phyloP scores from a whole-genome alignment of 1,140 invertebrate genomes.

The Aporrectodea caliginosa region DNA sequence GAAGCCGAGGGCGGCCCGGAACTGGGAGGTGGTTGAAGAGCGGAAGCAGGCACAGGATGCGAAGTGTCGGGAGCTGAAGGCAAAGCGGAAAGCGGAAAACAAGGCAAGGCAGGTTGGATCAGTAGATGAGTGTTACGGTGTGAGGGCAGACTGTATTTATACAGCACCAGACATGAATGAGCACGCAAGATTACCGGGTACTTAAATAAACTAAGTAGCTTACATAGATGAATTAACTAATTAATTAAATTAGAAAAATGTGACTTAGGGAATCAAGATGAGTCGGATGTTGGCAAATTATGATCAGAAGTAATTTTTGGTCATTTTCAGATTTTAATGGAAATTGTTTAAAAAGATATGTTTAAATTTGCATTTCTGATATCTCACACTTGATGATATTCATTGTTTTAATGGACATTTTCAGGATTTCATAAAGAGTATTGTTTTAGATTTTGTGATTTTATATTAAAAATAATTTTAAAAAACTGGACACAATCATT shows the following conservation, averaged over 20 bases:
- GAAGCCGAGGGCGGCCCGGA: conserved; percentile 62
- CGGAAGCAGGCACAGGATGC: conserved; percentile 5
- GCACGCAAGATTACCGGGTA: background rate
- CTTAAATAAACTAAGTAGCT: background rate
- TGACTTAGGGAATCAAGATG: background rate
- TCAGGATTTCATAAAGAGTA: too few relatives aligned
- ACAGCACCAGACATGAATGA: background rate
- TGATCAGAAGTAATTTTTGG: background rate
- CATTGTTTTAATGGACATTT: background rate
- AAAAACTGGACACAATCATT: too few relatives aligned
- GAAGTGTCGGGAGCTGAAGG: background rate
- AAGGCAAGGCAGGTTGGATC: background rate
- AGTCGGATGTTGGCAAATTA: background rate
- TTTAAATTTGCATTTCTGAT: background rate
- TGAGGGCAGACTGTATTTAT: background rate
- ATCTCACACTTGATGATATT: background rate
- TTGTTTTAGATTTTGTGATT: too few relatives aligned
- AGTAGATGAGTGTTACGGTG: background rate
- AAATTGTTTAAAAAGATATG: too few relatives aligned
- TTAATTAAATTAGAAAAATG: background rate
- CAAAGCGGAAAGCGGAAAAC: background rate
- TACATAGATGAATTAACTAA: background rate
- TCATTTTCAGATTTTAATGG: too few relatives aligned
- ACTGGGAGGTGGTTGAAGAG: conserved; percentile 30
- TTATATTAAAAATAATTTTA: too few relatives aligned